phyloP scores from a whole-genome alignment of 2,888 invertebrate genomes.

The Thera obeliscata region DNA sequence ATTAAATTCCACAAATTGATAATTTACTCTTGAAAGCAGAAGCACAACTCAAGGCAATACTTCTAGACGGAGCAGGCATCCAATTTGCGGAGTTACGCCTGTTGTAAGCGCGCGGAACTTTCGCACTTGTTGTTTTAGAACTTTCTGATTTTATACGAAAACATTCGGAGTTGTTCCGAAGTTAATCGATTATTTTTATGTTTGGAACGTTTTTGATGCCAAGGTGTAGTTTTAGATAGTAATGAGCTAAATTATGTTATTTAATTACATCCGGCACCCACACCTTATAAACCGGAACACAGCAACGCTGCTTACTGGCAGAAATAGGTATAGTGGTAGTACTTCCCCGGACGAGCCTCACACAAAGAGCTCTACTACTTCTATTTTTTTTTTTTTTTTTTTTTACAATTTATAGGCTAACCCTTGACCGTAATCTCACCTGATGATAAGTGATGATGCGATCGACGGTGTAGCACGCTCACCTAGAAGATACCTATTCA shows the following conservation, averaged over 20 bases:
- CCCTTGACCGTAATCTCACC: too few species aligned
- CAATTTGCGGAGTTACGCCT: slow-evolving; percentile 50
- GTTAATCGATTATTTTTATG: slow-evolving; percentile 20
- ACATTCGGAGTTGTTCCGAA: slow-evolving; percentile 17
- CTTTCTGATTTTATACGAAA: slow-evolving; percentile 33
- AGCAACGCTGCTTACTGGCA: too few species aligned
- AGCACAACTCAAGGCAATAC: slow-evolving; percentile 16
- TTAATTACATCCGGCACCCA: too few species aligned
- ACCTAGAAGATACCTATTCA: too few species aligned
- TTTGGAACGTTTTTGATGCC: slow-evolving; percentile 4
- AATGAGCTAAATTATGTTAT: not conserved
- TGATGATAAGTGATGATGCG: too few species aligned
- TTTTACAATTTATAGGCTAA: too few species aligned
- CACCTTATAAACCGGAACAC: too few species aligned
- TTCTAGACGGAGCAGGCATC: slow-evolving; percentile 35
- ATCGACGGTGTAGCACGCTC: too few species aligned
- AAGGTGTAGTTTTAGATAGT: not conserved
- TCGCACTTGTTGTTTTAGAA: slow-evolving; percentile 27
- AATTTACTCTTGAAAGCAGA: slow-evolving; percentile 13
- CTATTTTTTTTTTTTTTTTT: too few species aligned
- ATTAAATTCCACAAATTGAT: not conserved
- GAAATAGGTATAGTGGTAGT: too few species aligned
- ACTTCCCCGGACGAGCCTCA: too few species aligned
- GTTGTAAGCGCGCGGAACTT: slow-evolving; percentile 33
- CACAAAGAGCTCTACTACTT: too few species aligned